phyloP scores from a whole-genome alignment of 2,797 vertebrate genomes.

The Etheostoma nigrum region DNA sequence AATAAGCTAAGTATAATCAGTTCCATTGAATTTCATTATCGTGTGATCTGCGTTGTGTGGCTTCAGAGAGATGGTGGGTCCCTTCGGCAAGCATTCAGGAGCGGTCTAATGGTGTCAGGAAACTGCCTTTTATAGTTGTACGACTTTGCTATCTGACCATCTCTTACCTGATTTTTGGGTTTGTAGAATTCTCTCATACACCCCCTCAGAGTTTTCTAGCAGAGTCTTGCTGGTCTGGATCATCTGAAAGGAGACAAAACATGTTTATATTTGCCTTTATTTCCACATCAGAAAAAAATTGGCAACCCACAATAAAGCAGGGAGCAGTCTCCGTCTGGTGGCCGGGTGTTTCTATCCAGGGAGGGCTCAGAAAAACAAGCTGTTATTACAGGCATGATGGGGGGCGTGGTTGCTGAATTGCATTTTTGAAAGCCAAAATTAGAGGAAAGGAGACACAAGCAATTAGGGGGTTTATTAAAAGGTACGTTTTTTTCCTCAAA shows the following conservation, averaged over 20 bases:
- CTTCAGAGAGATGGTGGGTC: slow-evolving; percentile 25
- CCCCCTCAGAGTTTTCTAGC: slow-evolving; percentile 89
- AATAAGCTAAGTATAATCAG: slow-evolving; percentile 38
- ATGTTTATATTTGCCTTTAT: slow-evolving; percentile 19
- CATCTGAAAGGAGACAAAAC: slow-evolving; percentile 85
- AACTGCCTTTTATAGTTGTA: slow-evolving; percentile 13
- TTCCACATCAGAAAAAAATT: slow-evolving; percentile 40
- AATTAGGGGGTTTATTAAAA: slow-evolving; percentile 64
- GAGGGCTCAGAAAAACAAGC: slow-evolving; percentile 50
- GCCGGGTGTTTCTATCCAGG: slow-evolving; percentile 44
- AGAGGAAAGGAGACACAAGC: slow-evolving; percentile 59
- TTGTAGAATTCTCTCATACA: slow-evolving; percentile 93
- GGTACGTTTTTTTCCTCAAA: slow-evolving; percentile 9
- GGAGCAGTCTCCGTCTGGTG: slow-evolving; percentile 36
- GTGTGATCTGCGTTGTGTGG: slow-evolving; percentile 23
- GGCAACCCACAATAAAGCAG: slow-evolving; percentile 47
- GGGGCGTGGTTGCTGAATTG: slow-evolving; percentile 59
- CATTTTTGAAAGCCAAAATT: slow-evolving; percentile 66
- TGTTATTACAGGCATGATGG: slow-evolving; percentile 64
- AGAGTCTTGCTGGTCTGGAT: slow-evolving; percentile 93
- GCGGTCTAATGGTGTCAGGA: slow-evolving; percentile 14
- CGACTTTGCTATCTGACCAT: neutral
- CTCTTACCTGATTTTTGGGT: slow-evolving; percentile 94
- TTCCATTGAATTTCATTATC: slow-evolving; percentile 16
- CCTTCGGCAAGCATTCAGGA: neutral